Percentiles rank a stretch among this genome's conserved stretches.
These are phyloP conservation scores for Carollia perspicillata DNA, from an alignment of 2,113 vertebrate genomes.

Conservation along the genomic window DNA sequence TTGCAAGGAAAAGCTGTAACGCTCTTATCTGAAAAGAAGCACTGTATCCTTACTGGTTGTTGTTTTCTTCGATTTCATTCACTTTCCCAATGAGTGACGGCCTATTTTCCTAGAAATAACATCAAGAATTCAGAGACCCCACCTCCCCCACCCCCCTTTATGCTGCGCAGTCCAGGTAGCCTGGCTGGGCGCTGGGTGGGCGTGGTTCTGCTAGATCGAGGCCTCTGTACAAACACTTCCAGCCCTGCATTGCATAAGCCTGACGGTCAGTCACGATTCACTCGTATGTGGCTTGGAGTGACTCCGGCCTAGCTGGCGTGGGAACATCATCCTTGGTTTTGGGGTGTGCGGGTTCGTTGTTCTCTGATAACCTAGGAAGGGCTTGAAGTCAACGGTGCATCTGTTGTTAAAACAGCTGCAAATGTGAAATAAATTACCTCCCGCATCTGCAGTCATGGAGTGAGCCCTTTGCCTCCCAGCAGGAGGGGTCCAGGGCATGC, in stretches of 20 bases:
- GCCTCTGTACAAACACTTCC: background rate
- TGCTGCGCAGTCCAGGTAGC: rapidly evolving
- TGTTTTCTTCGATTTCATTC: background rate
- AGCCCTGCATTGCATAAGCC: rapidly evolving
- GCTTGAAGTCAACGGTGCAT: background rate
- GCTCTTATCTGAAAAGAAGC: background rate
- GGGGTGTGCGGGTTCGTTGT: no score
- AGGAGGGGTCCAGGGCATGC: rapidly evolving
- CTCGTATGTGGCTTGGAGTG: background rate
- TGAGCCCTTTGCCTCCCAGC: background rate
- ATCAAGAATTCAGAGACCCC: background rate
- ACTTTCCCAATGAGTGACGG: background rate
- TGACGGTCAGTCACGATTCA: background rate
- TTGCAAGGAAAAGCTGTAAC: background rate
- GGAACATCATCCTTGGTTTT: background rate
- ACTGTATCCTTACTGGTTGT: background rate
- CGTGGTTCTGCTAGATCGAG: background rate
- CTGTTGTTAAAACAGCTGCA: background rate
- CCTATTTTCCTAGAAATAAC: background rate
- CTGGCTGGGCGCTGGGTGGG: background rate
- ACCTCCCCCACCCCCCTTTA: rapidly evolving
- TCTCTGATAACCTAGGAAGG: background rate
- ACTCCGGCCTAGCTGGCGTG: background rate
- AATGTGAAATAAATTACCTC: background rate
- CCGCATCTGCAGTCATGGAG: background rate